These are phyloP conservation scores for Limnephilus marmoratus DNA, from an alignment of 2,888 invertebrate species.

Conservation along the genomic window DNA sequence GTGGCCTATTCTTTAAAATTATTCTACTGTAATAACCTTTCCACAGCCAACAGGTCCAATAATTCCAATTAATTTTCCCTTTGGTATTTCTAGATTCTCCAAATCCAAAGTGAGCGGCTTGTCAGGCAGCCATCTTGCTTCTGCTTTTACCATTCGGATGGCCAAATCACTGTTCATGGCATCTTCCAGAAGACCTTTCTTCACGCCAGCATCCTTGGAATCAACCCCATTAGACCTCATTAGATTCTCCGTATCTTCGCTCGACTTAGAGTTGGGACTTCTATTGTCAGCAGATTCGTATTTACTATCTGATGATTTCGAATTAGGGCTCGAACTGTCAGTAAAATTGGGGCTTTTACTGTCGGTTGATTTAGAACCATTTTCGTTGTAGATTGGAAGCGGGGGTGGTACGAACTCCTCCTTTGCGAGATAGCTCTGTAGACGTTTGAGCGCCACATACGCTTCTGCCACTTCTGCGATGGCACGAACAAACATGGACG, in stretches of 20 bases:
- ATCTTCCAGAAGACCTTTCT: not conserved
- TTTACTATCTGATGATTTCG: not conserved
- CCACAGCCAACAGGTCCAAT: slow-evolving; percentile 88
- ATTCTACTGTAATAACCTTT: slow-evolving; percentile 73
- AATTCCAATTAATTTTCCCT: slow-evolving; percentile 80
- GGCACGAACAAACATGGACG: slow-evolving; percentile 74
- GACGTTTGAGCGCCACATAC: slow-evolving; percentile 73
- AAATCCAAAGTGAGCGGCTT: slow-evolving; percentile 76
- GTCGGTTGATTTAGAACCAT: not conserved
- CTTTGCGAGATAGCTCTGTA: slow-evolving; percentile 72
- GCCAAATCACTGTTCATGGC: slow-evolving; percentile 29
- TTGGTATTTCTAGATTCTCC: slow-evolving; percentile 76
- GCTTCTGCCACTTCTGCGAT: slow-evolving; percentile 78
- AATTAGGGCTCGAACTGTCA: not conserved
- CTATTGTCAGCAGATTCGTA: not conserved
- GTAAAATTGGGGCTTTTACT: not conserved
- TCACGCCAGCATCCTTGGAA: not conserved
- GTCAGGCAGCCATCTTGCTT: slow-evolving; percentile 76
- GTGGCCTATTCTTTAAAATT: not conserved
- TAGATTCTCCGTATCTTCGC: not conserved
- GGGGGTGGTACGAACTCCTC: slow-evolving; percentile 60
- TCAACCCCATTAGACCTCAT: not conserved
- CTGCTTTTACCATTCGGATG: slow-evolving; percentile 67
- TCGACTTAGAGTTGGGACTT: not conserved
- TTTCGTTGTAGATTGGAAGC: not conserved